A percentile compares a stretch with the other conserved stretches of the same genome.
Evolutionary conservation across 2,888 invertebrate species (phyloP).

Genomic region (Idaea straminata): DNA sequence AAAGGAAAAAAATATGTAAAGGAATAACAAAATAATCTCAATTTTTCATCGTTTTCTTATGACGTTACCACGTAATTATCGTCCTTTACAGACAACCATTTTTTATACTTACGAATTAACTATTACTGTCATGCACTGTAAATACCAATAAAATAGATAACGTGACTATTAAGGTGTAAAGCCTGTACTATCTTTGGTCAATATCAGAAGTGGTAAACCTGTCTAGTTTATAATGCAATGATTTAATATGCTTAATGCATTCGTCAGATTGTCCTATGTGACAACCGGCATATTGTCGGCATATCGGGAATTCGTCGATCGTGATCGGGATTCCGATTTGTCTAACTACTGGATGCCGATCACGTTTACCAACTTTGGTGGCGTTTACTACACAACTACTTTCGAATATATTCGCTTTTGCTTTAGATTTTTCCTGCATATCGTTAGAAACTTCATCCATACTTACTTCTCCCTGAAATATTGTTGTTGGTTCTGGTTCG

Average conservation of each 20-base stretch:
- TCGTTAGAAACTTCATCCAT: slow-evolving; percentile 10
- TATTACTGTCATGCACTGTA: too few relatives aligned
- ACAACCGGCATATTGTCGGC: slow-evolving; percentile 40
- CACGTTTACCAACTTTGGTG: slow-evolving; percentile 46
- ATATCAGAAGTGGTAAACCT: not conserved
- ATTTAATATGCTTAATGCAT: slow-evolving; percentile 25
- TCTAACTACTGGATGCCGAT: slow-evolving; percentile 33
- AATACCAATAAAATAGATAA: not conserved
- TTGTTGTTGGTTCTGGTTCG: not conserved
- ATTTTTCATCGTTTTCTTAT: too few relatives aligned
- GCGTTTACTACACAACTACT: slow-evolving; percentile 40
- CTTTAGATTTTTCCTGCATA: slow-evolving; percentile 13
- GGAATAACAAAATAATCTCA: too few relatives aligned
- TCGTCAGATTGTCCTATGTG: slow-evolving; percentile 38
- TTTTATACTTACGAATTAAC: too few relatives aligned
- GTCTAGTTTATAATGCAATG: slow-evolving; percentile 4
- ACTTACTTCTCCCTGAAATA: not conserved
- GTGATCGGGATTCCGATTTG: slow-evolving; percentile 47
- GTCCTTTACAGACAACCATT: too few relatives aligned
- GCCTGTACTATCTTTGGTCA: not conserved
- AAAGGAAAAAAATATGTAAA: too few relatives aligned
- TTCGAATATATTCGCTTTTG: slow-evolving; percentile 2
- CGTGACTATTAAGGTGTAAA: not conserved
- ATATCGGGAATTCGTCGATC: slow-evolving; percentile 52
- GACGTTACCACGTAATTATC: too few relatives aligned